Percentiles rank a stretch among this genome's conserved stretches.
These are phyloP conservation scores for Drosophila sp. DNA, from an alignment of 1,140 invertebrate genomes.

Conservation along the genomic window DNA sequence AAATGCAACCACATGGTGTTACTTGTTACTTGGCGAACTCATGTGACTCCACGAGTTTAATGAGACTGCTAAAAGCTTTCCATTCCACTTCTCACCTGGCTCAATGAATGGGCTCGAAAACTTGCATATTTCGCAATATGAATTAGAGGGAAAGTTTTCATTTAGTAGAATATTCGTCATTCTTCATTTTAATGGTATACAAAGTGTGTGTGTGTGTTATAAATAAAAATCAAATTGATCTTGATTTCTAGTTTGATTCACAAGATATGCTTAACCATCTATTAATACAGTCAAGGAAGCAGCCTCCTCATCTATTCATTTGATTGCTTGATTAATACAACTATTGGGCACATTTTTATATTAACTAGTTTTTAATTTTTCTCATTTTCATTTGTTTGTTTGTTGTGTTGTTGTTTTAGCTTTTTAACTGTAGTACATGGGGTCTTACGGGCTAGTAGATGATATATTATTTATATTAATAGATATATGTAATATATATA, in stretches of 20 bases:
- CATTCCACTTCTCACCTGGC: conserved; percentile 50
- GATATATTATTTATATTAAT: conserved; percentile 73
- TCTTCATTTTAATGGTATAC: too few relatives aligned
- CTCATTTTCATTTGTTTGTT: conserved; percentile 75
- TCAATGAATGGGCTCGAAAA: conserved; percentile 19
- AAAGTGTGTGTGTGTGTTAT: too few relatives aligned
- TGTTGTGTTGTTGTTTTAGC: conserved; percentile 59
- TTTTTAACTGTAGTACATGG: conserved; percentile 78
- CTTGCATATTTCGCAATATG: too few relatives aligned
- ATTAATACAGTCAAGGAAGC: too few relatives aligned
- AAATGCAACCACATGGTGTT: too few relatives aligned
- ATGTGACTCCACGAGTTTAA: conserved; percentile 29
- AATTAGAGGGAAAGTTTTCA: too few relatives aligned
- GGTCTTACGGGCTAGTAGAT: conserved; percentile 70
- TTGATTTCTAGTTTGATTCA: not conserved
- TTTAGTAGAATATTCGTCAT: too few relatives aligned
- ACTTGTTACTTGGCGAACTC: conserved; percentile 21
- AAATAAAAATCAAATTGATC: not conserved
- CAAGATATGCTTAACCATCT: not conserved
- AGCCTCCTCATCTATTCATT: not conserved
- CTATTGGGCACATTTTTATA: conserved; percentile 35
- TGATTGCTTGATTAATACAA: not conserved
- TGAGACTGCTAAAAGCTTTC: conserved; percentile 67
- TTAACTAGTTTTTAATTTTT: conserved; percentile 81
- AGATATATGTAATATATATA: conserved; percentile 60